Conservation (phyloP, 2,113 vertebrate genomes). For the Ariopsis seemanni region DNA sequence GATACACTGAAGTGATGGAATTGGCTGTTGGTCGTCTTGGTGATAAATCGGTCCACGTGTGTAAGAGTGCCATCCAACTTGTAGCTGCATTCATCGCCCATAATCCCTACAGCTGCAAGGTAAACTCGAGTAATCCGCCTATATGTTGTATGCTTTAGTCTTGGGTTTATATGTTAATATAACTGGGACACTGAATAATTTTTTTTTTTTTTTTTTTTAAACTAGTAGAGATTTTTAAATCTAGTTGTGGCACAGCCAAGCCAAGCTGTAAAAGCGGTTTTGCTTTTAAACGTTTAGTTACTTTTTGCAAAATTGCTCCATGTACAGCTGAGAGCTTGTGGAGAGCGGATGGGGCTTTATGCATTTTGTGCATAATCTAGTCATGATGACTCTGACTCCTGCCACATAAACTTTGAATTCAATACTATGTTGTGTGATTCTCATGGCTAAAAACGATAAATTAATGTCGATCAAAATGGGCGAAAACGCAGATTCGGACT, state of each 20-base stretch:
- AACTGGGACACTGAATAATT: background rate
- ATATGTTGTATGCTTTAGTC: background rate
- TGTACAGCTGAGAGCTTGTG: background rate
- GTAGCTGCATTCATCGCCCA: slow-evolving; percentile 90
- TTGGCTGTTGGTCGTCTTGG: slow-evolving; percentile 86
- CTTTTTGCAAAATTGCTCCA: background rate
- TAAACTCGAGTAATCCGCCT: slow-evolving; percentile 55
- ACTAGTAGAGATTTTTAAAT: background rate
- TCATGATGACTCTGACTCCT: background rate
- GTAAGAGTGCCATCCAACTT: slow-evolving; percentile 94
- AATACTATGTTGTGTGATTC: background rate
- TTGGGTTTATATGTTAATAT: background rate
- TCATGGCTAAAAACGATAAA: no score
- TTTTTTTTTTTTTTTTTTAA: no score
- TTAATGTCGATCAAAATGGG: no score
- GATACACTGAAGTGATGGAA: slow-evolving; percentile 84
- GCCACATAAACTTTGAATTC: background rate
- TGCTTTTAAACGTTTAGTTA: background rate
- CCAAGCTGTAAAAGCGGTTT: background rate
- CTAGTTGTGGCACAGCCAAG: background rate
- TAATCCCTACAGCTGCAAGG: slow-evolving; percentile 97
- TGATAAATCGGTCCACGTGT: slow-evolving; percentile 88
- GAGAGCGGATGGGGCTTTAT: background rate
- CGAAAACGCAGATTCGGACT: no score
- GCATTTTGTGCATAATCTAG: background rate